Conservation (phyloP, 2,888 invertebrate genomes). For the Acleris laterana region DNA sequence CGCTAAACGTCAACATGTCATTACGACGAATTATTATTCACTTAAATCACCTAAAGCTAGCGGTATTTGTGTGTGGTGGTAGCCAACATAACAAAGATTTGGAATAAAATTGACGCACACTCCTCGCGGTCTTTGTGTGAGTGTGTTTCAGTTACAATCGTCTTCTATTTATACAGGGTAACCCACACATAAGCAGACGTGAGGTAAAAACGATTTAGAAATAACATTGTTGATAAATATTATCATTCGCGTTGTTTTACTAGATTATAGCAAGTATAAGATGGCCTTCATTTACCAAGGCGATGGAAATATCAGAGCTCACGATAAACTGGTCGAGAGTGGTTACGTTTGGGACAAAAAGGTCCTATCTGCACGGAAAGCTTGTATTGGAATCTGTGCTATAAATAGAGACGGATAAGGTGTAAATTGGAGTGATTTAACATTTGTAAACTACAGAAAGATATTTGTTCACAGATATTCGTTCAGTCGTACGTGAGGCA, state of each 20-base stretch:
- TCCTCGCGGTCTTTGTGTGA: no score
- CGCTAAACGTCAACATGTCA: no score
- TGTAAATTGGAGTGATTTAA: background rate
- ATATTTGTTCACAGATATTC: background rate
- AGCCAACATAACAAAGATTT: no score
- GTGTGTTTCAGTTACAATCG: no score
- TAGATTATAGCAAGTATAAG: conserved; percentile 13
- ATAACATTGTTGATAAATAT: conserved; percentile 31
- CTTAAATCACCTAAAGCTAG: no score
- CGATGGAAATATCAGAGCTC: conserved; percentile 20
- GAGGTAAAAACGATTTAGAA: no score
- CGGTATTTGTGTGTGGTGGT: no score
- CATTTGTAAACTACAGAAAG: background rate
- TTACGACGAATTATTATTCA: no score
- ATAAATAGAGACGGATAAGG: background rate
- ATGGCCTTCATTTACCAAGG: conserved; percentile 32
- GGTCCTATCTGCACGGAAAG: background rate
- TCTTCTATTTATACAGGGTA: no score
- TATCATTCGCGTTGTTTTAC: background rate
- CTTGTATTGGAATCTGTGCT: no score
- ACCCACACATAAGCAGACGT: no score
- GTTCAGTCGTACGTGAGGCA: conserved; percentile 70
- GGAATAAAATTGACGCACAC: no score
- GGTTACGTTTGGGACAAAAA: background rate
- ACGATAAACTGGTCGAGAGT: conserved; percentile 5